Evolutionary conservation across 2,113 vertebrate genomes (phyloP), one percentile per base, ranked within the genome.

Genomic region (Myotis davidii): DNA sequence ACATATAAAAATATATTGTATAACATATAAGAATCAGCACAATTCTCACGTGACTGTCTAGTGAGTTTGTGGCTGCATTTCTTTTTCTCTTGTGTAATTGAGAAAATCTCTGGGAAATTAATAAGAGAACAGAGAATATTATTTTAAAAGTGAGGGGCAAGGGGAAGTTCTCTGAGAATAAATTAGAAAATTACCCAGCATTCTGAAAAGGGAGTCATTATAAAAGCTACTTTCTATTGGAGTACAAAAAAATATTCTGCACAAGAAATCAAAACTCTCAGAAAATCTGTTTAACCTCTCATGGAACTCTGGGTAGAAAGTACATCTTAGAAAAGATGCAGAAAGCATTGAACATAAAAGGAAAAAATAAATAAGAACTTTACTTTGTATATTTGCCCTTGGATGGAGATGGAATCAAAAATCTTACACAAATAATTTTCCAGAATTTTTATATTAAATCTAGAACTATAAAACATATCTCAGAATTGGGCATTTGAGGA

Each of bases 391-490:
- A 82, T 83, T 93, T 82, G 20, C 64, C 9, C 13, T 87, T 82
- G 72, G 2, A 25, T 54, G 0, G 16, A 70, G 9, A 88, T 0
- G 45, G 70, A 73, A 82, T 65, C 69, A 86, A 9, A 12, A 88
- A 59, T 88, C 52, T 88, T 86, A 82, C 1, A 82, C 21, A 59
- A 82, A 90, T 70, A 12, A 54, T 79, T 78, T 94, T 25, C 56
- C 70, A 70, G 84, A 61, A 45, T 78, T 29, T 34, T 79, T 85
- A 45, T 64, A 70, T 81, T 67, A 94, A 90, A 29, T 74, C 37
- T 82, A 94, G n/a, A 86, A 89, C n/a, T 85, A 74, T 88, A 69
- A 91, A 96, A 85, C 92, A 42, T 23, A 83, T 27, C 67, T 83
- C 17, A 78, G 73, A 90, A 56, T 39, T 92, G n/a, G 39, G 50